These are phyloP conservation scores for Parascotia fuliginaria DNA, from an alignment of 2,888 invertebrate genomes.

Conservation along the genomic window DNA sequence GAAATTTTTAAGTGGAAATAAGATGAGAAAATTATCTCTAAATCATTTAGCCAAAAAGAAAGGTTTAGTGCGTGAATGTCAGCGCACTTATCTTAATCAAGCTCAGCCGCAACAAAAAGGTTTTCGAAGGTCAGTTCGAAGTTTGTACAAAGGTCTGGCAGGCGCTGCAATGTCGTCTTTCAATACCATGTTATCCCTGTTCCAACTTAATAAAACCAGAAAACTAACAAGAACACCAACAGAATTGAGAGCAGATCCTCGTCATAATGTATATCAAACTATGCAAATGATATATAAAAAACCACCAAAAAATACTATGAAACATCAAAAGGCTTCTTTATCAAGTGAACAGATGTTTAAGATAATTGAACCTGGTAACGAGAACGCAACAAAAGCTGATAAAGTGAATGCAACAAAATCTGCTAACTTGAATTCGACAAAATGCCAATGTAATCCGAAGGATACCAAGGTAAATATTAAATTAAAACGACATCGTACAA, in stretches of 20 bases:
- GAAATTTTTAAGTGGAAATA: slow-evolving; percentile 4
- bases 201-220: slow-evolving; percentile 19
- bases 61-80: slow-evolving; percentile 7
- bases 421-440: too few relatives aligned
- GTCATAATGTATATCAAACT: slow-evolving; percentile 16
- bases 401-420: too few relatives aligned
- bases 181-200: slow-evolving; percentile 19
- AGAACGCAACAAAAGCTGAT: too few relatives aligned
- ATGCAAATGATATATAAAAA: slow-evolving; percentile 2
- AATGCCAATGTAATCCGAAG: too few relatives aligned
- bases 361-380: neutral
- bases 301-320: neutral
- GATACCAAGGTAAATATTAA: neutral
- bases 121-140: slow-evolving; percentile 11
- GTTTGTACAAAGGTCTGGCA: slow-evolving; percentile 29
- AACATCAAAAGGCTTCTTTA: neutral
- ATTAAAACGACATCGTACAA: neutral
- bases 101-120: slow-evolving; percentile 10
- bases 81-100: slow-evolving; percentile 10
- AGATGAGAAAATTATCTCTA: slow-evolving; percentile 6
- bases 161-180: slow-evolving; percentile 14
- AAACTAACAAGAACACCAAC: slow-evolving; percentile 1
- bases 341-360: too few relatives aligned
- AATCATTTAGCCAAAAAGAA: slow-evolving; percentile 10
- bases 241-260: slow-evolving; percentile 61